These are phyloP conservation scores for Apotomis turbidana DNA, from an alignment of 2,888 invertebrate genomes.

Conservation along the genomic window DNA sequence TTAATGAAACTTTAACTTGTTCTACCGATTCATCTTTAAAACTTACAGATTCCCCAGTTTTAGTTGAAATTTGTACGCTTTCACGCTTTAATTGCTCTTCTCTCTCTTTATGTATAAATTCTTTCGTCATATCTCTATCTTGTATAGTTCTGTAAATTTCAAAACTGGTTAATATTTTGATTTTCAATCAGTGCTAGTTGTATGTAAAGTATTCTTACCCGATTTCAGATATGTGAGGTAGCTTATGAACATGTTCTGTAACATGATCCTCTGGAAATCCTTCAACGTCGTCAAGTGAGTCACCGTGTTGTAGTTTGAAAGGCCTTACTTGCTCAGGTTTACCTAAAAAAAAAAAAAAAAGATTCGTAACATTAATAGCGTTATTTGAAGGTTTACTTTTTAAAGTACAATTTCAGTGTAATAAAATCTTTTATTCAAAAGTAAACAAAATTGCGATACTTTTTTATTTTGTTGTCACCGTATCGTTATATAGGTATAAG, in stretches of 20 bases:
- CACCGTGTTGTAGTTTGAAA: conserved; percentile 73
- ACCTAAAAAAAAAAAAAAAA: conserved; percentile 50
- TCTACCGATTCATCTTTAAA: conserved; percentile 44
- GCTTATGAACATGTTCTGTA: conserved; percentile 72
- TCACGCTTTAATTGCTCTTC: conserved; percentile 71
- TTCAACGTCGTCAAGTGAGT: conserved; percentile 81
- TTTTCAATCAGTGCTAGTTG: neutral
- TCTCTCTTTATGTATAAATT: conserved; percentile 70
- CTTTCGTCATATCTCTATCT: conserved; percentile 64
- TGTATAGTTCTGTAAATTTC: conserved; percentile 55
- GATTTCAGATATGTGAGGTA: conserved; percentile 78
- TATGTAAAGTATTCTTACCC: conserved; percentile 58
- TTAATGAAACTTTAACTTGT: conserved; percentile 40
- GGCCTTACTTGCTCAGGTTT: conserved; percentile 65
- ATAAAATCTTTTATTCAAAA: too few relatives aligned
- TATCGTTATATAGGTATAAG: neutral
- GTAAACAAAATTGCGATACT: too few relatives aligned
- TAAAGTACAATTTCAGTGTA: too few relatives aligned
- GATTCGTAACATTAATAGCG: too few relatives aligned
- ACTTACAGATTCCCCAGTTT: conserved; percentile 42
- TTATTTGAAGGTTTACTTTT: too few relatives aligned
- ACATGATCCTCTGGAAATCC: conserved; percentile 80
- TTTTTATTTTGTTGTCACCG: too few relatives aligned
- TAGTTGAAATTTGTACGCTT: conserved; percentile 45
- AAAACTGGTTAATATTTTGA: conserved; percentile 7